Conservation (phyloP, 2,797 vertebrate genomes). For the Cynodonichthys magdalenae region DNA sequence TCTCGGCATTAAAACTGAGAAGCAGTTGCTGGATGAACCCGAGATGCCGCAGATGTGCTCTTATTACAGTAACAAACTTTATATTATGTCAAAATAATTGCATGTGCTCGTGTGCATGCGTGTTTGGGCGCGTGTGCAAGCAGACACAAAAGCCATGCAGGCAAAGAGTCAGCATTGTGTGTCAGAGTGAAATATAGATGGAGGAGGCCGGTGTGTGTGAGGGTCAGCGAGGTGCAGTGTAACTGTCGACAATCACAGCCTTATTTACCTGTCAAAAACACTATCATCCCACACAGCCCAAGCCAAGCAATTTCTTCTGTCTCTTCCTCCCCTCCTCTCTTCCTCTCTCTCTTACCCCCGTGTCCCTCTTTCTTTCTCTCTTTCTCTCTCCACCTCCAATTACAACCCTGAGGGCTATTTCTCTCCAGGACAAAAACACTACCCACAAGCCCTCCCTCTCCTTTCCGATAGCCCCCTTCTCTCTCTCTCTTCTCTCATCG, state of each 20-base stretch:
- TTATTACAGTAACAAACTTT: slow-evolving; percentile 22
- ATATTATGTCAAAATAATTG: slow-evolving; percentile 26
- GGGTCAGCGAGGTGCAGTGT: slow-evolving; percentile 88
- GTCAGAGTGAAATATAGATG: slow-evolving; percentile 86
- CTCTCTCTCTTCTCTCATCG: slow-evolving; percentile 31
- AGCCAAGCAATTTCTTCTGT: slow-evolving; percentile 89
- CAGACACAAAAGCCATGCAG: slow-evolving; percentile 54
- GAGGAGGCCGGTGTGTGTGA: slow-evolving; percentile 82
- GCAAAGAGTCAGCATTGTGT: slow-evolving; percentile 81
- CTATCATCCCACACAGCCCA: slow-evolving; percentile 88
- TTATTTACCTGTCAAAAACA: slow-evolving; percentile 92
- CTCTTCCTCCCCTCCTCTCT: slow-evolving; percentile 83
- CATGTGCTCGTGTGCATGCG: slow-evolving; percentile 12
- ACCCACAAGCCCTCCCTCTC: slow-evolving; percentile 79
- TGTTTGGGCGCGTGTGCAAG: slow-evolving; percentile 33
- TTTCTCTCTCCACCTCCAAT: slow-evolving; percentile 84
- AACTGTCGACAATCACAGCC: slow-evolving; percentile 91
- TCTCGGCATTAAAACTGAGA: background rate
- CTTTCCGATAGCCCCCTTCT: slow-evolving; percentile 80
- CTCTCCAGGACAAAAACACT: slow-evolving; percentile 88
- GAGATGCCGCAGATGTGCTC: slow-evolving; percentile 2
- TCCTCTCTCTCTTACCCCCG: slow-evolving; percentile 78
- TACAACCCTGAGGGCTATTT: slow-evolving; percentile 88
- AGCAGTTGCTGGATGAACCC: background rate
- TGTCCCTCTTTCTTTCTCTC: slow-evolving; percentile 73